Base-by-base conservation (phyloP, 1,140 invertebrate genomes). In the Cecropterus lyciades region DNA sequence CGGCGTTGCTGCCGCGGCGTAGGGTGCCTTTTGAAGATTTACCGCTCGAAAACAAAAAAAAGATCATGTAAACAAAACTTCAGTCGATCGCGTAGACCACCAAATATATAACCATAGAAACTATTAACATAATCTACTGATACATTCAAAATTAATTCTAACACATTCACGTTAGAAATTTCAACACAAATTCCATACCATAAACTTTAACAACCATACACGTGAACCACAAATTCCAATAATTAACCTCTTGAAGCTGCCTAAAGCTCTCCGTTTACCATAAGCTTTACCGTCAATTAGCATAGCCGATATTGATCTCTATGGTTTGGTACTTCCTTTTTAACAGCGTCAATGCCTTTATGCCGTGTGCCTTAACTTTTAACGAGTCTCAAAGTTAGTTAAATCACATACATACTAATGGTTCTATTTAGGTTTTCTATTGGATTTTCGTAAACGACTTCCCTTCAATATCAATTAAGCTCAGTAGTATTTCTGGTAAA, bases 181-280 rank as follows among this genome's bases (percentile, higher is more conserved):
- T 11, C 9, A 55, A 40, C 52, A 55, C 33, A 13, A 55, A 55
- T 37, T 55, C 30, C 33, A 40, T 42, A 55, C 33, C 33, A 42
- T 55, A 55, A 55, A 55, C 27, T 16, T 55, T 55, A 55, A 55
- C 16, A 40, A 55, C 15, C 52, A 55, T 30, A 55, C 30, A 40
- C 17, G 45, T 55, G 37, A 20, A 55, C 52, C 16, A 55, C 33
- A 37, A 42, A 42, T 37, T 37, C 30, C 52, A 55, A 55, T 55
- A 55, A 55, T 55, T 55, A 40, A 55, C 33, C 52, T 42, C 33
- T 42, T 37, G 30, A 53, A 15, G 33, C 30, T 55, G 33, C 17
- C 46, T 48, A 14, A 48, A 48, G 46, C 17, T 48, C 17, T 48
- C 46, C 46, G 52, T 55, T 55, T 20, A 55, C 33, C 52, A 42